phyloP scores from a whole-genome alignment of 2,888 invertebrate species.

The Podabrus alpinus region DNA sequence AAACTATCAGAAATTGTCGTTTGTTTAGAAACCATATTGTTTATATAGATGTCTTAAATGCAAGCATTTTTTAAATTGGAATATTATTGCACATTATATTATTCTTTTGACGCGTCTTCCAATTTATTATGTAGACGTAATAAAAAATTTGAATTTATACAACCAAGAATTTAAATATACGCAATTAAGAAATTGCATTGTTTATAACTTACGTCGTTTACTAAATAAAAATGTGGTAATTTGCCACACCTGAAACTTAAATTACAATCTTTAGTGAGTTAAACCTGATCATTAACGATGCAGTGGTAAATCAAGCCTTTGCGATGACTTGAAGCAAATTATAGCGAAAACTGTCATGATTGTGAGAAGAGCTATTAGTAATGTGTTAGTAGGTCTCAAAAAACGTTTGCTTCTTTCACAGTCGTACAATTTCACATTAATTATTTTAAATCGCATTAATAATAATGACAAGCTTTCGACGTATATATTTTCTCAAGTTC shows the following conservation, averaged over 20 bases:
- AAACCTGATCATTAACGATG: not conserved
- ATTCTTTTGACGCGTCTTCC: not conserved
- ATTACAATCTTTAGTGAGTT: not conserved
- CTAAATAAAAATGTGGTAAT: not conserved
- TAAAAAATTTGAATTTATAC: not conserved
- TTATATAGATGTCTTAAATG: too few species aligned
- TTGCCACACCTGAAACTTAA: constrained; percentile 1
- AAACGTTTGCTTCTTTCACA: not conserved
- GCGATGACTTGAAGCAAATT: not conserved
- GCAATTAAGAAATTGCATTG: not conserved
- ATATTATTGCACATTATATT: not conserved
- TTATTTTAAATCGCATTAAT: not conserved
- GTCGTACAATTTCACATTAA: not conserved
- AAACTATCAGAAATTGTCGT: too few species aligned
- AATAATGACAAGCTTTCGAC: not conserved
- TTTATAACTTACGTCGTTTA: not conserved
- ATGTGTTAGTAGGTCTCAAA: not conserved
- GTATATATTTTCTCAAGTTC: not conserved
- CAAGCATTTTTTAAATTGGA: too few species aligned
- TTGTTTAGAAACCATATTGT: too few species aligned
- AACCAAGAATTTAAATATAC: not conserved
- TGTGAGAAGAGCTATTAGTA: not conserved
- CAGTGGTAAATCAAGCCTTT: not conserved
- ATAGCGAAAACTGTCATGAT: not conserved
- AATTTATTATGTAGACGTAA: not conserved